Conservation (phyloP, 2,888 invertebrate genomes). For the Rhabditophanes sp. region DNA sequence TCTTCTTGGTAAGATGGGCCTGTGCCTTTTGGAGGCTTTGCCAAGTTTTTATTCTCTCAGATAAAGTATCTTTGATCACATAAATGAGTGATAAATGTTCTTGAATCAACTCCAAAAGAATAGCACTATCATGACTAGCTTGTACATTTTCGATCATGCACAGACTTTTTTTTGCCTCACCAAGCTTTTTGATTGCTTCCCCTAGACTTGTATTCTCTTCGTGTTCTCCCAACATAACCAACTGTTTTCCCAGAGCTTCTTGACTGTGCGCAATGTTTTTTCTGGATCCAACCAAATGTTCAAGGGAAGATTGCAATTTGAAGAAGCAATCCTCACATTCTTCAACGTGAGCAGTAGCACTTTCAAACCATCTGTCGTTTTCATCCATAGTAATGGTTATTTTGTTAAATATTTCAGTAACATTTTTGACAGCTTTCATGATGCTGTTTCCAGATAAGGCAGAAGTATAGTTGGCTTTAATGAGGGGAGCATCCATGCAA, state of each 20-base stretch:
- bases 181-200: conserved; percentile 69
- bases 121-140: conserved; percentile 79
- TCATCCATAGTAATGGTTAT: conserved; percentile 98
- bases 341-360: conserved; percentile 76
- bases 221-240: conserved; percentile 73
- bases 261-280: conserved; percentile 14
- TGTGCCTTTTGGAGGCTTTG: conserved; percentile 96
- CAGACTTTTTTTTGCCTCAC: conserved; percentile 55
- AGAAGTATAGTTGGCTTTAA: conserved; percentile 82
- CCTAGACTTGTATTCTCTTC: conserved; percentile 82
- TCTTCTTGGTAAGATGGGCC: conserved; percentile 74
- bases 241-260: conserved; percentile 50
- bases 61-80: conserved; percentile 55
- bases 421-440: neutral
- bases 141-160: conserved; percentile 75
- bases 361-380: conserved; percentile 98
- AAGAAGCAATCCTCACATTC: conserved; percentile 72
- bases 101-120: conserved; percentile 75
- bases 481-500: conserved; percentile 61
- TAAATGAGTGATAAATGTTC: conserved; percentile 16
- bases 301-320: conserved; percentile 76
- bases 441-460: conserved; percentile 87
- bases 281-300: conserved; percentile 56
- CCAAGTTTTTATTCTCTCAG: conserved; percentile 64
- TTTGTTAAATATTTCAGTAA: conserved; percentile 65